These are phyloP conservation scores for Sacculina carcini DNA, from an alignment of 2,888 invertebrate genomes.

Conservation along the genomic window DNA sequence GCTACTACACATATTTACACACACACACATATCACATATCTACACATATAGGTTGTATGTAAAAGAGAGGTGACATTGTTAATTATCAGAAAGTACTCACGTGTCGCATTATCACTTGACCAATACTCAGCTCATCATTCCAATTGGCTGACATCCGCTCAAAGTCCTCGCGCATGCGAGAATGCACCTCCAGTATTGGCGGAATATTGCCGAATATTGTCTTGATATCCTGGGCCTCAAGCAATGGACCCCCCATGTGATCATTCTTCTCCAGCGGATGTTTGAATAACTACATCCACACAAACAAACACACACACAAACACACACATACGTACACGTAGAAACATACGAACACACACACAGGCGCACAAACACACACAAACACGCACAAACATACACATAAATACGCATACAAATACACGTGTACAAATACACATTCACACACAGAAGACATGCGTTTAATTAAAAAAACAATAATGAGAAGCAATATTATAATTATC, in stretches of 20 bases:
- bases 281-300: slow-evolving; percentile 53
- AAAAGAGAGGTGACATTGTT: too few relatives aligned
- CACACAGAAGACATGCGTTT: too few relatives aligned
- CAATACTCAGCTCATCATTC: slow-evolving; percentile 65
- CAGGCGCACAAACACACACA: too few relatives aligned
- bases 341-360: too few relatives aligned
- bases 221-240: slow-evolving; percentile 73
- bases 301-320: not conserved
- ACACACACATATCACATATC: too few relatives aligned
- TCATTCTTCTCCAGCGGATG: slow-evolving; percentile 65
- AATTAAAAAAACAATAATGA: too few relatives aligned
- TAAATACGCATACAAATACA: too few relatives aligned
- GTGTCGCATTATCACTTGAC: slow-evolving; percentile 62
- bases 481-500: too few relatives aligned
- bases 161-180: slow-evolving; percentile 37
- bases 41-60: too few relatives aligned
- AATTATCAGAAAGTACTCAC: slow-evolving; percentile 21
- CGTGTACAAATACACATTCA: too few relatives aligned
- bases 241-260: slow-evolving; percentile 45
- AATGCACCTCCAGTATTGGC: slow-evolving; percentile 78
- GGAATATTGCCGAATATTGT: slow-evolving; percentile 86
- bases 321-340: not conserved
- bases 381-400: too few relatives aligned
- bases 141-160: slow-evolving; percentile 42
- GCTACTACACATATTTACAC: too few relatives aligned